Percentiles rank a stretch among this genome's conserved stretches.
Evolutionary conservation across 2,113 vertebrate species (phyloP).

Genomic region (Petromus typicus): DNA sequence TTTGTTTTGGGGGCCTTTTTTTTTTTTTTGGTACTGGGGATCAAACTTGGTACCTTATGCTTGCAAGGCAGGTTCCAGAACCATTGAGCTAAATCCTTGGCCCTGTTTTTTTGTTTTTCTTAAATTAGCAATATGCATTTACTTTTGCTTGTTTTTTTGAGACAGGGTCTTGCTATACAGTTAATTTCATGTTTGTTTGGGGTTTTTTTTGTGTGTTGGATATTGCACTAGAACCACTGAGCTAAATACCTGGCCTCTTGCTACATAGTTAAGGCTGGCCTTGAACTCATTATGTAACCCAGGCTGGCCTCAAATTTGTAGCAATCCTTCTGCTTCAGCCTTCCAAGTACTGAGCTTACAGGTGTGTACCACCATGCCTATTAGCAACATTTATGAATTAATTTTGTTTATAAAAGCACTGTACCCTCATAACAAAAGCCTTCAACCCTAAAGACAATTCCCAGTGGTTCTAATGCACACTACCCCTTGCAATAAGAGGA

Average conservation of each 20-base stretch:
- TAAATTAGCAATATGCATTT: no score
- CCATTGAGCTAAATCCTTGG: no score
- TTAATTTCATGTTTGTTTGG: neutral
- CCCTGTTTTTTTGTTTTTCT: no score
- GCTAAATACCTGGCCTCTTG: neutral
- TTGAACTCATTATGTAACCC: neutral
- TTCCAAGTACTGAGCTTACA: neutral
- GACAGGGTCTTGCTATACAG: neutral
- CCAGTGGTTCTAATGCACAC: neutral
- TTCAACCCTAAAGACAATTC: neutral
- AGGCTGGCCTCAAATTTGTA: neutral
- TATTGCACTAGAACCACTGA: no score
- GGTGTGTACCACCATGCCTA: neutral
- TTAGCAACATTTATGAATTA: slow-evolving; percentile 11
- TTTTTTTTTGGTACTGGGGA: no score
- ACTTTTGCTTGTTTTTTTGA: no score
- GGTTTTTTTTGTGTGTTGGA: no score
- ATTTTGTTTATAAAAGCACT: neutral
- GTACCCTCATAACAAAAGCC: neutral
- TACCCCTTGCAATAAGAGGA: neutral
- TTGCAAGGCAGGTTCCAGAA: no score
- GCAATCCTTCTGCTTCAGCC: neutral
- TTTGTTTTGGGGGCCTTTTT: neutral
- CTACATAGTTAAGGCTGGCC: neutral
- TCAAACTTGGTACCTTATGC: no score